phyloP scores from a whole-genome alignment of 2,113 vertebrate genomes.

The Montifringilla adamsi region DNA sequence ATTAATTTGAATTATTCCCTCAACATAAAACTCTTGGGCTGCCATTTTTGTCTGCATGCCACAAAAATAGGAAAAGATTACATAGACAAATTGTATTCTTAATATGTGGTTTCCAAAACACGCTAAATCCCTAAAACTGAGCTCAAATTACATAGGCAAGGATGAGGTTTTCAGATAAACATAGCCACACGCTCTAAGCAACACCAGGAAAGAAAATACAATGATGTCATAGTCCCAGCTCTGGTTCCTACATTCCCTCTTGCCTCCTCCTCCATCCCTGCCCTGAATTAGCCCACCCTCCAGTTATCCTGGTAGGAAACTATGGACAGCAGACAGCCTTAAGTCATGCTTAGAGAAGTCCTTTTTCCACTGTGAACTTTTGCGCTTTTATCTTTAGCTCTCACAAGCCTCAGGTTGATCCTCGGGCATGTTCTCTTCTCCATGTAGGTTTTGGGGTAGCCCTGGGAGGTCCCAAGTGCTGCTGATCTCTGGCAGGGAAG shows the following conservation, averaged over 20 bases:
- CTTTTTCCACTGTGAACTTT: background rate
- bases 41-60: background rate
- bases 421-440: accelerated
- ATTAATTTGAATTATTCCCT: background rate
- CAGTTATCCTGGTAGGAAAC: background rate
- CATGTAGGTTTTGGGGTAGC: background rate
- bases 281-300: background rate
- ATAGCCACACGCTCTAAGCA: background rate
- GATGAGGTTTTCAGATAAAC: conserved; percentile 47
- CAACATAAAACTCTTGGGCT: background rate
- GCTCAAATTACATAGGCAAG: background rate
- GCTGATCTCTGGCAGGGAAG: background rate
- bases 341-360: background rate
- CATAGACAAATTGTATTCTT: background rate
- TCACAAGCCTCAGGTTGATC: background rate
- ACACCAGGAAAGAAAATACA: conserved; percentile 13
- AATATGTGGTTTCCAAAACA: conserved; percentile 27
- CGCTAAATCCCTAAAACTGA: background rate
- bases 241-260: background rate
- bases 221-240: background rate
- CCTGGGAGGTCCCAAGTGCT: background rate
- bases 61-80: background rate
- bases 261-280: background rate
- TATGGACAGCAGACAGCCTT: background rate
- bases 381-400: background rate